Base-by-base conservation (phyloP, 2,797 vertebrate genomes). In the Syngnathus rostellatus region DNA sequence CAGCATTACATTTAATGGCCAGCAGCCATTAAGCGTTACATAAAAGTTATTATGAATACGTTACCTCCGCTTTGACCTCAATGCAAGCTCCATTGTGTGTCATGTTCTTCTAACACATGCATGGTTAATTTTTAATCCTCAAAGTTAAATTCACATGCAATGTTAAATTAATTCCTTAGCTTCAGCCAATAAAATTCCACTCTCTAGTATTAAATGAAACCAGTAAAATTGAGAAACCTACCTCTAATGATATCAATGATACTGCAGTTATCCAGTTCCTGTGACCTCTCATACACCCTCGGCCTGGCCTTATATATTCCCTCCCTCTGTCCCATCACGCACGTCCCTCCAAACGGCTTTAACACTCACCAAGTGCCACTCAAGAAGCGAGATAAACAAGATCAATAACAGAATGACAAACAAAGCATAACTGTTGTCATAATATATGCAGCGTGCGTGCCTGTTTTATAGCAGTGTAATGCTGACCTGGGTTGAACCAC, bases 241-340 rank as follows among this genome's bases (percentile, higher is more conserved):
- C 87, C 84, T 76, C 70, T 14, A 62, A 68, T 38, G 68, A 64
- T 43, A 73, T 51, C 7, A 65, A 62, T 67, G 69, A 68, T 79
- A 72, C 72, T 2, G 68, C 72, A 68, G 68, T 71, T 68, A 68
- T 31, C n/a, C 55, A 72, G 67, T 68, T 66, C 80, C 40, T 72
- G 68, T 74, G 71, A 73, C 64, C 73, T 17, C 19, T 11, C 25
- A 45, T 23, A 51, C 25, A 8, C 16, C 25, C 45, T 23, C 55
- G 68, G 68, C 11, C 80, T 85, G 69, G 67, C 11, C 80, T 85
- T 91, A 91, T 91, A 90, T 72, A 40, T 60, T 63, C 53, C 69
- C 68, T 65, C 68, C 62, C 68, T 68, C 65, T 63, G 8, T 73
- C 73, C 66, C 69, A 69, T 17, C 41, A 0, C 3, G 23, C 77